Base-by-base conservation (phyloP, 2,797 vertebrate species). In the Centropyge bicolor region DNA sequence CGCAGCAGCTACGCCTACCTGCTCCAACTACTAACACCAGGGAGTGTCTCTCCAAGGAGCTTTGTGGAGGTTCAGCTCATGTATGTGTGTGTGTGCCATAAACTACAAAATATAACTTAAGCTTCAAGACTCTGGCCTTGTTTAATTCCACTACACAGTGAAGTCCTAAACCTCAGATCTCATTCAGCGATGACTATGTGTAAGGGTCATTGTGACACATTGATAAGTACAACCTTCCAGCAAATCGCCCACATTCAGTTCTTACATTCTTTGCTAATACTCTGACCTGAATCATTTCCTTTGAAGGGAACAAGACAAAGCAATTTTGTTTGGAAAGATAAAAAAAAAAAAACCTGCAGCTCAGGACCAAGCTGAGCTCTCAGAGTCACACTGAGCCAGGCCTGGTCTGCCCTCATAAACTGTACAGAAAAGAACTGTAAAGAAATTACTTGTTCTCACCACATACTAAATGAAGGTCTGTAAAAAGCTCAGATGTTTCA, bases 261-360 rank as follows among this genome's bases (percentile, higher is more conserved):
- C 14, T 74, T 22, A 69, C 45, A 84, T 88, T 89, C 75, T 89
- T 62, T 78, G 43, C 52, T 80, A 71, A 84, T 80, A 72, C 81
- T 81, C 68, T 80, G 80, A 86, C 56, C 76, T 88, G 88, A 89
- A 84, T 92, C 77, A 88, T 70, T 88, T 92, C 84, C 86, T 84
- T 72, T 73, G 59, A 20, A 80, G 67, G 60, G 36, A 78, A 72
- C 36, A 31, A 75, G 49, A 86, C 57, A 84, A 80, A 74, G 52
- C n/a, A 3, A 85, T 87, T 81, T 82, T 86, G 66, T 84, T 73
- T 78, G 75, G 11, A 69, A 65, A 82, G 56, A 78, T 66, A 64
- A 79, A 85, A 70, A 36, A 31, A 61, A 70, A 85, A 70, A 36
- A 31, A 61, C 69, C 65, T 74, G 75, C 71, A 71, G 74, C 43